phyloP scores from a whole-genome alignment of 2,113 vertebrate species.

The Lathamus discolor region DNA sequence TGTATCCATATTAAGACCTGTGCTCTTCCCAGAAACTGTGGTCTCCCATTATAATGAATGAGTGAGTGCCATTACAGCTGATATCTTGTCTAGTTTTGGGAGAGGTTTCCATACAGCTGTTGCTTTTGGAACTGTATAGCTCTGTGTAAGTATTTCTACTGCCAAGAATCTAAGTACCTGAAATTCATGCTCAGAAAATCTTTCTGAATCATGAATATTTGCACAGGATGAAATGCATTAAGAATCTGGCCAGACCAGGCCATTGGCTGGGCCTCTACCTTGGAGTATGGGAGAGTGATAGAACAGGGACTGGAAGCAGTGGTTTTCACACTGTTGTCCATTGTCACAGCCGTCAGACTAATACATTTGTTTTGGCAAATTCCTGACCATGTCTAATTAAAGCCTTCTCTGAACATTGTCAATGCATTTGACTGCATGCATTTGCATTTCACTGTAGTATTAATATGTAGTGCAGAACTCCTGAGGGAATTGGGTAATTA shows the following conservation, averaged over 20 bases:
- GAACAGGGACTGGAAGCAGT: not conserved
- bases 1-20: not conserved
- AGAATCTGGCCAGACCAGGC: not conserved
- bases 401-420: not conserved
- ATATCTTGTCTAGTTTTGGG: not conserved
- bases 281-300: not conserved
- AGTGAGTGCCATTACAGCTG: not conserved
- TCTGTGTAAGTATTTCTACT: not conserved
- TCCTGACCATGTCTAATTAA: not conserved
- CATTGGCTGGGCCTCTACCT: not conserved
- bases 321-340: not conserved
- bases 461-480: not conserved
- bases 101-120: not conserved
- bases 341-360: not conserved
- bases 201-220: not conserved
- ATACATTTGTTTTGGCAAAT: not conserved
- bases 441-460: not conserved
- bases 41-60: not conserved
- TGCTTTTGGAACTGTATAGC: not conserved
- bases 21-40: not conserved
- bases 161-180: not conserved
- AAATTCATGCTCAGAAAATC: not conserved
- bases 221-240: not conserved
- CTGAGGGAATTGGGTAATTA: not conserved
- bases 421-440: not conserved